These are phyloP conservation scores for Spilosoma lubricipeda DNA, from an alignment of 2,888 invertebrate genomes.

Conservation along the genomic window DNA sequence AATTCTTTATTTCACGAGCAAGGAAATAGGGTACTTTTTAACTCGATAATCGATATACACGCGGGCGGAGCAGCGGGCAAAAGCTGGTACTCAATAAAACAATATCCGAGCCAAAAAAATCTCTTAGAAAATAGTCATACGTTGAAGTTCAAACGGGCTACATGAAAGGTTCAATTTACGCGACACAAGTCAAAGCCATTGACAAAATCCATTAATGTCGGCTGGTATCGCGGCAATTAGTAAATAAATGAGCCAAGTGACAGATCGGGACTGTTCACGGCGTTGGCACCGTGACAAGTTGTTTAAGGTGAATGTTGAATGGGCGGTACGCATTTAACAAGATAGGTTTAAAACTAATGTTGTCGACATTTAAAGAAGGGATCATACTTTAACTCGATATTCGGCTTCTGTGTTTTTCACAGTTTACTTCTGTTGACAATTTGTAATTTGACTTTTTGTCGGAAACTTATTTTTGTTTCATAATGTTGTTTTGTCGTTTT, in stretches of 20 bases:
- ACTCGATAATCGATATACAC: too few species aligned
- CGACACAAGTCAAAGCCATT: constrained; percentile 65
- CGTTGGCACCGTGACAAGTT: constrained; percentile 41
- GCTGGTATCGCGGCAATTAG: constrained; percentile 76
- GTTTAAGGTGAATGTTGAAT: constrained; percentile 37
- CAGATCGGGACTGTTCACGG: constrained; percentile 70
- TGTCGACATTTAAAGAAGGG: not conserved
- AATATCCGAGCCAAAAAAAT: too few species aligned
- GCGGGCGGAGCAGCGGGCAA: too few species aligned
- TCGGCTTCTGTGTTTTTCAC: not conserved
- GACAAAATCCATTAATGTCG: constrained; percentile 84
- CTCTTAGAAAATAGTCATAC: constrained; percentile 28
- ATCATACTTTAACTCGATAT: not conserved
- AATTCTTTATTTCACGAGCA: too few species aligned
- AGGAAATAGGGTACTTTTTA: too few species aligned
- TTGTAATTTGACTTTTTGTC: not conserved
- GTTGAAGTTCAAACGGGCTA: constrained; percentile 67
- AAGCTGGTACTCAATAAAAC: too few species aligned
- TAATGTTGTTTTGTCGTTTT: not conserved
- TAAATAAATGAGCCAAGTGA: constrained; percentile 84
- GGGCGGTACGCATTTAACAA: not conserved
- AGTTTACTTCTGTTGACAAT: not conserved
- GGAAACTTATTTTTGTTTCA: not conserved
- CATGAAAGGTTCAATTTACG: constrained; percentile 74
- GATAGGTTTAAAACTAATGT: not conserved